Base-by-base conservation (phyloP, 23 tunicate species). In the Diplosoma virens region DNA sequence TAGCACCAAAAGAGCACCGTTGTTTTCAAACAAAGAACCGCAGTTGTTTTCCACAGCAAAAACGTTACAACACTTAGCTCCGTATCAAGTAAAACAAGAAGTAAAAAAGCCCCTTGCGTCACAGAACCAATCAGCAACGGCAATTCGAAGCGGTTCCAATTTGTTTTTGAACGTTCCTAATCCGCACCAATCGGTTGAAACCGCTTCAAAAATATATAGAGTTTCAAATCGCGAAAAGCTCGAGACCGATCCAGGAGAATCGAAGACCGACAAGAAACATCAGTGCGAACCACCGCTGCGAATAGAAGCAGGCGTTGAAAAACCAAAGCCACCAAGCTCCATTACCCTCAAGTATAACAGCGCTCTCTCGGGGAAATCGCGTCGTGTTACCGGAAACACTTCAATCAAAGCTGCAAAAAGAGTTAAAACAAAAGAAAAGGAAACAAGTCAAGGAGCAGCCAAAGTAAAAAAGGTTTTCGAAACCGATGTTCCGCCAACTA, bases 301-400 rank as follows among this genome's bases (percentile, higher is more conserved):
- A 17, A 41, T 59, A 1, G 80, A 75, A 21, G 1, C 79, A 4
- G 61, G 81, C 9, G 58, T 82, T 11, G 28, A 80, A 0, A 82
- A 82, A 41, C 87, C 87, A 16, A 17, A 33, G 26, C 87, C 87
- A 0, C 87, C 87, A 3, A 37, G 61, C 45, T 31, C 86, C 1
- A 52, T 81, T 1, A 81, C 79, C 0, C 59, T 81, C 29, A 81
- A 61, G 18, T 61, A 61, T n/a, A 61, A 61, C 69, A 61, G 69
- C 35, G 30, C 28, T 29, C 7, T 61, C 18, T 17, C 30, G 35
- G 17, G 9, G 69, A 61, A 61, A n/a, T 22, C 69, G 21, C 9
- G 35, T 2, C 69, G 69, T 61, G 18, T n/a, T 27, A 34, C 69
- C 6, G 6, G 7, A 61, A 61, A 18, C n/a, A n/a, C n/a, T n/a